phyloP scores from a whole-genome alignment of 1,140 invertebrate genomes.

The Gerris buenoi region DNA sequence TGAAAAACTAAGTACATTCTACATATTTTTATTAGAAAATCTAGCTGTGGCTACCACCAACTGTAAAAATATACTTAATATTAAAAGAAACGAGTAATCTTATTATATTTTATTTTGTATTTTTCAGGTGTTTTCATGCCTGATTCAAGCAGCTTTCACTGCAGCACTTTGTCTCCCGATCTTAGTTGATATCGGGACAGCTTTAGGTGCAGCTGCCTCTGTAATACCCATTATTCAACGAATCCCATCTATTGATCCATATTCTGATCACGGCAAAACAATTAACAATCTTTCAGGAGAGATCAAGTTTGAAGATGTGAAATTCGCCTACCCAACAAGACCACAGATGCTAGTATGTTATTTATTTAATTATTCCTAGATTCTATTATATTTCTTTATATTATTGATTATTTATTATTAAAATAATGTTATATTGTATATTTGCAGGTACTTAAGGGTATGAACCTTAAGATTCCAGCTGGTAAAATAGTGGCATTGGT shows the following conservation, averaged over 20 bases:
- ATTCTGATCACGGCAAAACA: slow-evolving; percentile 42
- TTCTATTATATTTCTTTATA: too few relatives aligned
- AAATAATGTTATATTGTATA: too few relatives aligned
- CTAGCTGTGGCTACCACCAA: too few relatives aligned
- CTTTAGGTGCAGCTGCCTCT: slow-evolving; percentile 56
- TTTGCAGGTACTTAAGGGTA: slow-evolving; percentile 54
- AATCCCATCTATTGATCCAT: slow-evolving; percentile 53
- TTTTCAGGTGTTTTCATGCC: slow-evolving; percentile 44
- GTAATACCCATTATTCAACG: slow-evolving; percentile 63
- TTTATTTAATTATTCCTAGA: not conserved
- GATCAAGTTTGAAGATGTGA: slow-evolving; percentile 55
- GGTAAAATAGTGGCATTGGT: slow-evolving; percentile 82
- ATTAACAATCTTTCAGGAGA: slow-evolving; percentile 44
- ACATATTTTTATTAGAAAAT: too few relatives aligned
- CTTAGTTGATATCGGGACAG: slow-evolving; percentile 56
- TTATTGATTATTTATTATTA: too few relatives aligned
- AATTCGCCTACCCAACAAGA: slow-evolving; percentile 65
- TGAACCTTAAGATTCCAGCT: slow-evolving; percentile 58
- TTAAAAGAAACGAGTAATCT: too few relatives aligned
- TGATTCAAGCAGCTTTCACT: slow-evolving; percentile 63
- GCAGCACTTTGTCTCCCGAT: slow-evolving; percentile 66
- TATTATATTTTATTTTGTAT: too few relatives aligned
- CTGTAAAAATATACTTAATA: too few relatives aligned
- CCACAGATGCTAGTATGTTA: slow-evolving; percentile 39
- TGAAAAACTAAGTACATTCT: too few relatives aligned